A percentile compares a stretch with the other conserved stretches of the same genome.
Evolutionary conservation across 2,888 invertebrate genomes (phyloP).

Genomic region (Congeria kusceri): DNA sequence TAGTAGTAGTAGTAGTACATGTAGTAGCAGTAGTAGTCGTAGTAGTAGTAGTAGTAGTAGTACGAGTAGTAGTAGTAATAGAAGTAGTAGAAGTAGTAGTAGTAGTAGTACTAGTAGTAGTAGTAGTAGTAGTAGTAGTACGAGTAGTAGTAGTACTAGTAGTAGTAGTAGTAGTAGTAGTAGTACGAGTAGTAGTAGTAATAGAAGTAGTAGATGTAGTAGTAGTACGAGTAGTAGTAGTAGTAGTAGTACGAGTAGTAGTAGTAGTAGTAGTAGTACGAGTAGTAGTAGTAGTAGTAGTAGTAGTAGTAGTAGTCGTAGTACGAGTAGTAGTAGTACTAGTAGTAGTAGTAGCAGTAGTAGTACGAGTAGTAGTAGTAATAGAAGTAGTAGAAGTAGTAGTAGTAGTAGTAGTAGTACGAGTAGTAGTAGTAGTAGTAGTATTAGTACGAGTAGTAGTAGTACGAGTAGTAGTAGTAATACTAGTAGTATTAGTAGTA

Average conservation of each 20-base stretch:
- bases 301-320: no score
- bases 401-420: no score
- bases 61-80: no score
- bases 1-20: conserved; percentile 16
- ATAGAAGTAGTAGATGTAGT: neutral
- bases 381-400: no score
- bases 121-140: neutral
- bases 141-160: conserved; percentile 22
- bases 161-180: conserved; percentile 31
- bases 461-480: no score
- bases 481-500: no score
- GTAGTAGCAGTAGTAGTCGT: conserved; percentile 22
- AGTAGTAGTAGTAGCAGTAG: no score
- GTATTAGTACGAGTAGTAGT: no score
- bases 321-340: no score
- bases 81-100: no score
- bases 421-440: no score
- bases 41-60: conserved; percentile 8
- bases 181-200: conserved; percentile 23
- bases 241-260: neutral
- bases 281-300: no score
- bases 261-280: neutral
- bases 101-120: conserved; percentile 26
- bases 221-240: conserved; percentile 4
- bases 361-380: neutral